phyloP scores from a whole-genome alignment of 2,888 invertebrate genomes.

The Chesias legatella region DNA sequence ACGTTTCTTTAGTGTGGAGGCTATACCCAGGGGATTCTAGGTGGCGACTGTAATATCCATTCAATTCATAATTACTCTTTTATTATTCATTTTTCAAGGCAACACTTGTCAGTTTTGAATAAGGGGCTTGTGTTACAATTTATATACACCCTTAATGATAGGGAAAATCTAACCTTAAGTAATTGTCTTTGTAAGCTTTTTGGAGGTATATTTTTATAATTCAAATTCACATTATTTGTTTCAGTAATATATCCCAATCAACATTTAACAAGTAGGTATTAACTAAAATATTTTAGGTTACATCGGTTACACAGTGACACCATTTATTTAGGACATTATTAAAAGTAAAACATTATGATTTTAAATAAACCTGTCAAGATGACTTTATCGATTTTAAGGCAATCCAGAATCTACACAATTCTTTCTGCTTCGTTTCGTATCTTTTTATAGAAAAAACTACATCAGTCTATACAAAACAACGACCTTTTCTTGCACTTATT shows the following conservation, averaged over 20 bases:
- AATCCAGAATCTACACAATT: no score
- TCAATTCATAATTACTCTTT: slow-evolving; percentile 59
- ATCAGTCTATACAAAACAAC: neutral
- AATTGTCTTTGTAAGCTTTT: neutral
- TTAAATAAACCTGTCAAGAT: no score
- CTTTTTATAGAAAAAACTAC: neutral
- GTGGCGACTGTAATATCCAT: slow-evolving; percentile 57
- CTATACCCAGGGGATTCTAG: slow-evolving; percentile 49
- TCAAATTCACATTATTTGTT: no score
- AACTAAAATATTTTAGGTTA: no score
- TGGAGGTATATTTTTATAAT: no score
- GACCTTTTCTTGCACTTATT: neutral
- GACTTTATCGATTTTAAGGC: no score
- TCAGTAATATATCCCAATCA: no score
- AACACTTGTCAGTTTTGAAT: slow-evolving; percentile 29
- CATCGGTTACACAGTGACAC: no score
- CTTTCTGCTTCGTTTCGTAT: no score
- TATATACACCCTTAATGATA: slow-evolving; percentile 21
- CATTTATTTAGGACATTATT: no score
- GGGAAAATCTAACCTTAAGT: neutral
- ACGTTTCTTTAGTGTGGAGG: neutral
- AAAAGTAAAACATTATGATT: no score
- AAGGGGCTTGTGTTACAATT: slow-evolving; percentile 21
- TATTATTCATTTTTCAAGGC: slow-evolving; percentile 25
- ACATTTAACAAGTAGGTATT: no score